Evolutionary conservation across 2,888 invertebrate genomes (phyloP).

Genomic region (Laothoe populi): DNA sequence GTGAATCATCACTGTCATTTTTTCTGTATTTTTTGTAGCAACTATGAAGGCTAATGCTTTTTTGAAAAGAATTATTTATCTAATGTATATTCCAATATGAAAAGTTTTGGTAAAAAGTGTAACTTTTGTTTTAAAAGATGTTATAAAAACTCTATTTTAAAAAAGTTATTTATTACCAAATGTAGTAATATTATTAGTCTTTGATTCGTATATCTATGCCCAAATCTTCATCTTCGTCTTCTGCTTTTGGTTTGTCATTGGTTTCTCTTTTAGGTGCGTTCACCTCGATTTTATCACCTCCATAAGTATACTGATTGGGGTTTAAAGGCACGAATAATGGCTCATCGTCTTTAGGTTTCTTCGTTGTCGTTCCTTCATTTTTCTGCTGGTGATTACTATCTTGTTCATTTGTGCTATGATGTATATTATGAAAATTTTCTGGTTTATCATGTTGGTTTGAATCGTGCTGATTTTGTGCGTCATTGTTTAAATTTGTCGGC

Average conservation of each 20-base stretch:
- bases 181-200: conserved; percentile 42
- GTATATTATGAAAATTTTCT: not conserved
- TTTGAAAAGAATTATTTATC: not conserved
- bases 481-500: conserved; percentile 32
- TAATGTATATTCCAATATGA: not conserved
- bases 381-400: not conserved
- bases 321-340: conserved; percentile 67
- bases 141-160: not conserved
- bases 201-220: conserved; percentile 67
- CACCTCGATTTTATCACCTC: conserved; percentile 57
- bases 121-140: not conserved
- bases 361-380: conserved; percentile 43
- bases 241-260: conserved; percentile 46
- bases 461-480: conserved; percentile 28
- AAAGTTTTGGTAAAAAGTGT: not conserved
- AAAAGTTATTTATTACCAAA: conserved; percentile 33
- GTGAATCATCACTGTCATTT: conserved; percentile 5
- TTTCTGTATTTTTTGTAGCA: not conserved
- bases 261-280: conserved; percentile 69
- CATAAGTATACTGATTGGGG: conserved; percentile 59
- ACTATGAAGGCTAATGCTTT: conserved; percentile 5
- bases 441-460: conserved; percentile 28
- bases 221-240: conserved; percentile 59
- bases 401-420: not conserved
- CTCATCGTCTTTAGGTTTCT: conserved; percentile 51